A percentile compares a stretch with the other conserved stretches of the same genome.
Evolutionary conservation across 2,797 vertebrate genomes (phyloP).

Genomic region (Anabacerthia variegaticeps): DNA sequence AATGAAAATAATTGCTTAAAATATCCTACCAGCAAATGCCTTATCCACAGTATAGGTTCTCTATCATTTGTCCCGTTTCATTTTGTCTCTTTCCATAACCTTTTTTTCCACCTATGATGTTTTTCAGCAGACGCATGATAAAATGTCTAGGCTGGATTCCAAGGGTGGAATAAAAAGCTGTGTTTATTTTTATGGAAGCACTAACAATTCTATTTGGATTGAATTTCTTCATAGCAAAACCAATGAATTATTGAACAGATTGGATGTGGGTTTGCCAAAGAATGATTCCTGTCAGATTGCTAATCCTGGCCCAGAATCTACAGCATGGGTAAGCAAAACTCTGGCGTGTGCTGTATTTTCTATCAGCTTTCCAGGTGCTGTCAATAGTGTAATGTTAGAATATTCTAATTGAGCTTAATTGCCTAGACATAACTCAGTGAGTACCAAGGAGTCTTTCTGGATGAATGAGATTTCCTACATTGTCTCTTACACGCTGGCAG

Average conservation of each 20-base stretch:
- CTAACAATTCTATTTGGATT: conserved; percentile 69
- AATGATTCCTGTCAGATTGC: conserved; percentile 23
- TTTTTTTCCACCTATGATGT: conserved; percentile 4
- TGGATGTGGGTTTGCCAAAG: conserved; percentile 6
- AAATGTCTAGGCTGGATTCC: conserved; percentile 37
- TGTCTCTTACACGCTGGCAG: not conserved
- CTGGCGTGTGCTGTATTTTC: not conserved
- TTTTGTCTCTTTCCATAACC: not conserved
- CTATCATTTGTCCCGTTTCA: not conserved
- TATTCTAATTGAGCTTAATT: conserved; percentile 36
- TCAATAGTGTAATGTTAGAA: not conserved
- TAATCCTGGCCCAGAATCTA: not conserved
- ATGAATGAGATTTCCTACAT: not conserved
- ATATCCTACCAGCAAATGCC: not conserved
- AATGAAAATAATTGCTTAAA: not conserved
- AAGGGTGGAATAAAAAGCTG: conserved; percentile 14
- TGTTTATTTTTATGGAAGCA: conserved; percentile 28
- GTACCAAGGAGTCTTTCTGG: not conserved
- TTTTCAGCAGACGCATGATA: not conserved
- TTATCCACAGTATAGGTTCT: not conserved
- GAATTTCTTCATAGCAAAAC: conserved; percentile 69
- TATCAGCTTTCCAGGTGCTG: conserved; percentile 22
- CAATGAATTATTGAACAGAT: conserved; percentile 67
- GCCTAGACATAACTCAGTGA: not conserved
- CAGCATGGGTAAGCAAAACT: conserved; percentile 69